Percentiles rank a stretch among this genome's conserved stretches.
Conservation (phyloP, 2,888 invertebrate genomes). For the Trissoscelio sp. region DNA sequence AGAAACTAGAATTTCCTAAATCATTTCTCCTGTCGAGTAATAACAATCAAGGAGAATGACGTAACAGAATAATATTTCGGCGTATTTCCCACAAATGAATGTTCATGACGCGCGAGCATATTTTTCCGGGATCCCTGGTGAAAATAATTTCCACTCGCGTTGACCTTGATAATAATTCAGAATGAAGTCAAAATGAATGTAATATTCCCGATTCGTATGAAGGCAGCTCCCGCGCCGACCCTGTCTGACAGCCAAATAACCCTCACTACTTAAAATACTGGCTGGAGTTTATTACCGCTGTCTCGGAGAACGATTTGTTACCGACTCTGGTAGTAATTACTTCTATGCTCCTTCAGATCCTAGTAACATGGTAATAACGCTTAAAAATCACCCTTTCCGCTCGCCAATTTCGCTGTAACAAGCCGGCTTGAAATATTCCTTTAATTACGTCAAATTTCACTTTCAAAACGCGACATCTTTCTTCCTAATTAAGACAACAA, state of each 20-base stretch:
- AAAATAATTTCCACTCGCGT: slow-evolving; percentile 23
- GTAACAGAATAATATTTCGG: not conserved
- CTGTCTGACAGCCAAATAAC: slow-evolving; percentile 77
- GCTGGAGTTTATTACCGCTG: slow-evolving; percentile 77
- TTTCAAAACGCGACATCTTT: slow-evolving; percentile 51
- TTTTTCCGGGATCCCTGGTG: not conserved
- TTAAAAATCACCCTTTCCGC: slow-evolving; percentile 63
- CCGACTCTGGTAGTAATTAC: slow-evolving; percentile 75
- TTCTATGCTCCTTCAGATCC: slow-evolving; percentile 71
- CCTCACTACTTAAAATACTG: slow-evolving; percentile 77
- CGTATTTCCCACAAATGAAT: slow-evolving; percentile 19
- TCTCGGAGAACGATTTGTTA: slow-evolving; percentile 77
- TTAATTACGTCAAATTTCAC: slow-evolving; percentile 62
- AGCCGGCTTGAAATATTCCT: slow-evolving; percentile 50
- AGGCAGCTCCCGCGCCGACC: slow-evolving; percentile 43
- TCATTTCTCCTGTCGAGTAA: no score
- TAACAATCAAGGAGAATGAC: not conserved
- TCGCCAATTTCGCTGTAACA: slow-evolving; percentile 58
- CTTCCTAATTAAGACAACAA: slow-evolving; percentile 46
- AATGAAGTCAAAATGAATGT: slow-evolving; percentile 50
- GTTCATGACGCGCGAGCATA: not conserved
- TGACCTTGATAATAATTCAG: slow-evolving; percentile 49
- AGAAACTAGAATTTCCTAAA: no score
- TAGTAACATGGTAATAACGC: slow-evolving; percentile 72
- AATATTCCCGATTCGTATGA: slow-evolving; percentile 50